phyloP scores from a whole-genome alignment of 2,113 vertebrate genomes.

The Setophaga kirtlandii region DNA sequence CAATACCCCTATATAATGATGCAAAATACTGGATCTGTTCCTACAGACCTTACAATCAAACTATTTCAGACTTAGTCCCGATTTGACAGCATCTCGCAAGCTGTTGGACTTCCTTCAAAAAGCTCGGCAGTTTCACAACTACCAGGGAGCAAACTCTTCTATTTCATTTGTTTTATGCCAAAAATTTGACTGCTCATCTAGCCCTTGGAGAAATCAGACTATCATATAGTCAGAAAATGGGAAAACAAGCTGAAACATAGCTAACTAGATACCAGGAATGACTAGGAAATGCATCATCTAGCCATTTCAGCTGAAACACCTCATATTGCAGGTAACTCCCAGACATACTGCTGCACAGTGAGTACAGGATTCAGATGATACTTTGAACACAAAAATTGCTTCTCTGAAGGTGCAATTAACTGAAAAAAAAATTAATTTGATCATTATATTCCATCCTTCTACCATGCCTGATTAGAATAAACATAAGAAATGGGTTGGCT shows the following conservation, averaged over 20 bases:
- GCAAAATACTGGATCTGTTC: not conserved
- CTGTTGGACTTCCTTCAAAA: not conserved
- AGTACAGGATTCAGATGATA: not conserved
- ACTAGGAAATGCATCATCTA: not conserved
- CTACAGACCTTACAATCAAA: not conserved
- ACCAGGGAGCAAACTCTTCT: not conserved
- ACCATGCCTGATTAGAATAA: not conserved
- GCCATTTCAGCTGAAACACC: not conserved
- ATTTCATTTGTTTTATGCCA: not conserved
- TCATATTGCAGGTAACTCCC: not conserved
- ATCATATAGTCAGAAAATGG: not conserved
- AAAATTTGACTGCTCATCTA: not conserved
- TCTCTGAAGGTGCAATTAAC: not conserved
- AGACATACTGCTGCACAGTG: not conserved
- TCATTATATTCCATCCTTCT: not conserved
- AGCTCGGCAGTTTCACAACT: not conserved
- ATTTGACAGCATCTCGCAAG: not conserved
- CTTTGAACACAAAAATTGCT: not conserved
- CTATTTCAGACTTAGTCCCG: not conserved
- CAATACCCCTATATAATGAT: not conserved
- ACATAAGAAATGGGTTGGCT: not conserved
- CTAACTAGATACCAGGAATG: not conserved
- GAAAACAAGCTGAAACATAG: not conserved
- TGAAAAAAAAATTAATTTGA: not conserved
- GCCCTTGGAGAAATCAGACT: not conserved